Evolutionary conservation across 2,888 invertebrate species (phyloP), one percentile per base, ranked within the genome.

Genomic region (Eilema caniola): DNA sequence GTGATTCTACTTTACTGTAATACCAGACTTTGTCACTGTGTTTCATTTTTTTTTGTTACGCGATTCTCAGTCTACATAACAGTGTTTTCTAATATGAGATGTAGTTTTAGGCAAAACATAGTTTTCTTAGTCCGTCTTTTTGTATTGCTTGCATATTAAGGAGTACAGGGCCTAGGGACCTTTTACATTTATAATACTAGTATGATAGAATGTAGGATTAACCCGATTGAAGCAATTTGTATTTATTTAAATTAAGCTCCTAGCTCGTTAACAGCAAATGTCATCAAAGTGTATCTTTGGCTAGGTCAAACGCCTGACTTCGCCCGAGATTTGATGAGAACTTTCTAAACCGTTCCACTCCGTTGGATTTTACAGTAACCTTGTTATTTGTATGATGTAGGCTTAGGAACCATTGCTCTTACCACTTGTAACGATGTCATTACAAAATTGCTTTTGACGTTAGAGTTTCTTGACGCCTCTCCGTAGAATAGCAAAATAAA

Each of bases 201-300:
- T 33, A 37, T 37, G 33, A 37, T 37, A 37, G 11, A 37, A 33
- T 7, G 31, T 8, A 8, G 8, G 8, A 12, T 75, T 81, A 80
- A 80, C 82, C 81, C 75, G 85, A 87, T 88, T 85, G 85, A 83
- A 78, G 80, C 84, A 86, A 88, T 90, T 91, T 92, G 90, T 91
- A 93, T 92, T 91, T 90, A 92, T 91, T 91, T 88, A 91, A 91
- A 92, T 91, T 88, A 89, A 87, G 82, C 86, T 87, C 83, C 86
- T 84, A 89, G 88, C 87, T 89, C 86, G 89, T 84, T 84, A 86
- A 79, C 83, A 80, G 83, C 86, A 86, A 90, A 90, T 88, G 89
- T 89, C 90, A 90, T 92, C 91, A 90, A 91, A 91, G 91, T 87
- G 86, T 80, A 88, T 90, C 88, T 90, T 88, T 88, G 88, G 87